Percentiles rank a stretch among this genome's conserved stretches.
Evolutionary conservation across 2,797 vertebrate species (phyloP).

Genomic region (Cuculus canorus): DNA sequence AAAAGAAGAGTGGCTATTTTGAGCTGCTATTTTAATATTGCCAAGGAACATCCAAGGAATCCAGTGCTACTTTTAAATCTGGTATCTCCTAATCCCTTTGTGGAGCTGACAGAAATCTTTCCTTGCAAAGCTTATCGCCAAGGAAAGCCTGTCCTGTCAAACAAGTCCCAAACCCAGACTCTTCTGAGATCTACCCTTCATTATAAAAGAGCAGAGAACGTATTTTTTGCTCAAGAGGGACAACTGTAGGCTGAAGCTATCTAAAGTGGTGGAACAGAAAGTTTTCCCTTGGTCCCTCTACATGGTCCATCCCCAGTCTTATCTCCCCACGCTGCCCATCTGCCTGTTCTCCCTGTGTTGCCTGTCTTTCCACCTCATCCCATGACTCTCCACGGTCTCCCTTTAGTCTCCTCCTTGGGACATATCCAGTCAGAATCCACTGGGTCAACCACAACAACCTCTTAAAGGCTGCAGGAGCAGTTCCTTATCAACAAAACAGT

Average conservation of each 20-base stretch:
- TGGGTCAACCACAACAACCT: background rate
- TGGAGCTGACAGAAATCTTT: background rate
- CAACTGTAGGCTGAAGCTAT: background rate
- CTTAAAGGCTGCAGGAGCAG: background rate
- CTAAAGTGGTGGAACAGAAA: background rate
- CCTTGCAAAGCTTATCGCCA: background rate
- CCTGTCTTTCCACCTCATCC: background rate
- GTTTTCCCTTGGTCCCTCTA: background rate
- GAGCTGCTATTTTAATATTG: background rate
- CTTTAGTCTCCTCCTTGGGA: background rate
- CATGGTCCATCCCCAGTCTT: accelerated
- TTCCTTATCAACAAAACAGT: accelerated
- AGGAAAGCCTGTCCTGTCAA: background rate
- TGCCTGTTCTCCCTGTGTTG: background rate
- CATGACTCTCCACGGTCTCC: accelerated
- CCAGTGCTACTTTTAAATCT: background rate
- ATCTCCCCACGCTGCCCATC: background rate
- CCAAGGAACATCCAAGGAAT: background rate
- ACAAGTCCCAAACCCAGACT: background rate
- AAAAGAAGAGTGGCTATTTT: background rate
- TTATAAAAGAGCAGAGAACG: background rate
- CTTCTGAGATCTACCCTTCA: background rate
- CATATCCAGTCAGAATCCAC: background rate
- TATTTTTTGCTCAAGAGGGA: background rate
- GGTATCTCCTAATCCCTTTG: background rate